These are phyloP conservation scores for Polypedilum vanderplanki DNA, from an alignment of 1,140 invertebrate genomes.

Conservation along the genomic window DNA sequence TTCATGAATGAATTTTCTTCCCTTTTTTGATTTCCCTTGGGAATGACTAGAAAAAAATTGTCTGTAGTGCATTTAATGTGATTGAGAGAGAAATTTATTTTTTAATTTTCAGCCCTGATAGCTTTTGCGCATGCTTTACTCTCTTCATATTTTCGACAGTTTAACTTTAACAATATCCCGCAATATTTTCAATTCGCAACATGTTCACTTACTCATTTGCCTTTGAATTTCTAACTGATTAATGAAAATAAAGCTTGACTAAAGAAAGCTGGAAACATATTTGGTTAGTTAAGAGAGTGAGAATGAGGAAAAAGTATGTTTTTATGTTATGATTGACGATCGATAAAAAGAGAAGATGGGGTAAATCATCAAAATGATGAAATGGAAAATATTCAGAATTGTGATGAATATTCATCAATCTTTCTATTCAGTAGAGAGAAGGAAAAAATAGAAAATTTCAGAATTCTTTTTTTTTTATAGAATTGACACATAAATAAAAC, in stretches of 20 bases:
- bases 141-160: neutral
- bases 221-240: neutral
- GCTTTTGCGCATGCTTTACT: neutral
- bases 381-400: neutral
- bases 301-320: neutral
- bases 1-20: neutral
- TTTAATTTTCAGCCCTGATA: neutral
- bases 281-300: neutral
- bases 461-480: too few relatives aligned
- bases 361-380: neutral
- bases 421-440: too few relatives aligned
- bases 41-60: neutral
- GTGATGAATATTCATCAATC: too few relatives aligned
- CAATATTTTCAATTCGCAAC: conserved; percentile 18
- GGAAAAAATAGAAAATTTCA: too few relatives aligned
- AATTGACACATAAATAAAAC: too few relatives aligned
- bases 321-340: conserved; percentile 19
- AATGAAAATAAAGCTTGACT: neutral
- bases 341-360: neutral
- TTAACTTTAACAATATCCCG: neutral
- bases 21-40: neutral
- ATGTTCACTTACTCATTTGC: neutral
- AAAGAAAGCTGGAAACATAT: neutral
- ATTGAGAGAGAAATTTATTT: neutral
- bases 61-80: neutral